Evolutionary conservation across 2,888 invertebrate genomes (phyloP), one percentile per base, ranked within the genome.

Genomic region (Chaetogeoica ovagalla): DNA sequence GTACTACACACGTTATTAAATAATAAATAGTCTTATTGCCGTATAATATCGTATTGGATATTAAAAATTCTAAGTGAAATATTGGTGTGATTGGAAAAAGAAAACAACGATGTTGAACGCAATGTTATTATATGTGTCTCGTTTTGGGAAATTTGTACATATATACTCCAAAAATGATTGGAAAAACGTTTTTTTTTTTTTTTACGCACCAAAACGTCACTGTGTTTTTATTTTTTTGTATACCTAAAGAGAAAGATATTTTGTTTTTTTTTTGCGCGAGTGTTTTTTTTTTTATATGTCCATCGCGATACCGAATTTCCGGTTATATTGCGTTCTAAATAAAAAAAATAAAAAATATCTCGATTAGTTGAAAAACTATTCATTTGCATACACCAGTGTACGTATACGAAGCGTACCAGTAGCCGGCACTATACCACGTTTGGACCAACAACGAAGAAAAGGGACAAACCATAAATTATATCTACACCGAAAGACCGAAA

Each of bases 381-480:
- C 8, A 43, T 66, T 66, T 43, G 1, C 66, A 23, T 66, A 66
- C n/a, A 59, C 30, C 30, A 30, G 74, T 8, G 5, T 65, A 73
- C 48, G 39, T 37, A 23, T 23, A 76, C 19, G 37, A 57, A n/a
- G 48, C 30, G 48, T 52, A 70, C 52, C 60, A 39, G 66, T n/a
- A n/a, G n/a, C n/a, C n/a, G n/a, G 30, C 30, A 30, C 30, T 30
- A 30, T 37, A 48, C 48, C 19, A 59, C 37, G 48, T 70, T 52
- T 62, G 69, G 62, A 62, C 77, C 68, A 55, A 76, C 43, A 21
- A 39, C 21, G 69, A 60, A 62, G 69, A 55, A 70, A 79, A 63
- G 30, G 71, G 55, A 63, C 55, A n/a, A 37, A 65, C 79, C 70
- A 71, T 79, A 79, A 79, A 79, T 79, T 30, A 30, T 71, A 79